phyloP scores from a whole-genome alignment of 2,888 invertebrate species.

The Nomada ruficornis region DNA sequence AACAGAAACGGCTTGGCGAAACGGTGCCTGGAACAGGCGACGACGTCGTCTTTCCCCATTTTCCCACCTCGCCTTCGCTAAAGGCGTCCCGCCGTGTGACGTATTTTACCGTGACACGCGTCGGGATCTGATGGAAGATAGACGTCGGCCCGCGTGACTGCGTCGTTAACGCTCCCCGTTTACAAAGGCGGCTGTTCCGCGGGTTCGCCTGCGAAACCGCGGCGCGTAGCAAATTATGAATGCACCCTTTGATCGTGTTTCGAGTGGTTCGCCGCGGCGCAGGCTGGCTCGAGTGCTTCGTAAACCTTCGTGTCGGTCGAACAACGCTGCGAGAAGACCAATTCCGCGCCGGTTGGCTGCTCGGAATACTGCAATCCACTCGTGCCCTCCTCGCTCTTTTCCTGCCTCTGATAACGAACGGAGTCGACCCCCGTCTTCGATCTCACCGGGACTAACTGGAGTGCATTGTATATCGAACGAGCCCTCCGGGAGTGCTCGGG shows the following conservation, averaged over 20 bases:
- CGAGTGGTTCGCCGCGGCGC: conserved; percentile 51
- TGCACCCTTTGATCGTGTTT: conserved; percentile 67
- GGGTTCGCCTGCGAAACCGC: conserved; percentile 50
- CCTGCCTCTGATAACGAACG: conserved; percentile 42
- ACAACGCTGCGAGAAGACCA: conserved; percentile 48
- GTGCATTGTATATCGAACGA: conserved; percentile 45
- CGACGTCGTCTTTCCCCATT: neutral
- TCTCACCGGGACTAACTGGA: conserved; percentile 19
- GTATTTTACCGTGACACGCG: conserved; percentile 14
- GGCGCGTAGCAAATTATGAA: conserved; percentile 68
- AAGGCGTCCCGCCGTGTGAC: neutral
- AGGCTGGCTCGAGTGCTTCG: conserved; percentile 57
- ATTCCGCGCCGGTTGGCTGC: conserved; percentile 37
- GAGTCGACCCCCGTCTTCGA: conserved; percentile 45
- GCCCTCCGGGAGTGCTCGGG: conserved; percentile 23
- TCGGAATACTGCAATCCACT: conserved; percentile 29
- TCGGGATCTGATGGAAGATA: neutral
- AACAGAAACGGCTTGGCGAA: conserved; percentile 42
- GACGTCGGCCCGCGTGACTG: conserved; percentile 8
- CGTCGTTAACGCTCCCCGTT: conserved; percentile 50
- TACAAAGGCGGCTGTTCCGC: conserved; percentile 46
- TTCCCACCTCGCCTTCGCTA: neutral
- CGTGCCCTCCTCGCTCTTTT: conserved; percentile 43
- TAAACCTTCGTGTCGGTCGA: conserved; percentile 53
- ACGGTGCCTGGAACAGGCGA: too few species aligned